phyloP scores from a whole-genome alignment of 2,113 vertebrate genomes.

The Rousettus leschenaultii region DNA sequence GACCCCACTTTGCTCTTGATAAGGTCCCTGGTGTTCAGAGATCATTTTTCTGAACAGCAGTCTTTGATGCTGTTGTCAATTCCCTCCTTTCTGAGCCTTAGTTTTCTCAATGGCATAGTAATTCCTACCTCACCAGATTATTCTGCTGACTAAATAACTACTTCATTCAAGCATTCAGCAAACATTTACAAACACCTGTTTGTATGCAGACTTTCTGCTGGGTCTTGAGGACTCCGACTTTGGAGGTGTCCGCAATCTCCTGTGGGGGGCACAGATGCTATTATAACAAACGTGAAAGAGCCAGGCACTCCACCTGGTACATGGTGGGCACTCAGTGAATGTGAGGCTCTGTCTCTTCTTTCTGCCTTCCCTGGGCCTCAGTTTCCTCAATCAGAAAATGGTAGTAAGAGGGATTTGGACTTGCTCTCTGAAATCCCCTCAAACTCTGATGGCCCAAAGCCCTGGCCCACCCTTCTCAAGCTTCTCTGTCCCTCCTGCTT shows the following conservation, averaged over 20 bases:
- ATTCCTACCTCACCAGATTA: not conserved
- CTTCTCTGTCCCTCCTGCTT: too few species aligned
- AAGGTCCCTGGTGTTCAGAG: not conserved
- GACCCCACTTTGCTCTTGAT: not conserved
- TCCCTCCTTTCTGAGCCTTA: not conserved
- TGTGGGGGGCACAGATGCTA: not conserved
- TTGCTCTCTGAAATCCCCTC: not conserved
- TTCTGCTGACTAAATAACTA: not conserved
- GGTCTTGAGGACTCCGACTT: not conserved
- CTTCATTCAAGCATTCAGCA: not conserved
- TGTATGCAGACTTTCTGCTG: not conserved
- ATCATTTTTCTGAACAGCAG: not conserved
- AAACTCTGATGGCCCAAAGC: not conserved
- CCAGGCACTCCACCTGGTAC: not conserved
- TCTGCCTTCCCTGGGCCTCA: not conserved
- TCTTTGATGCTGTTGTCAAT: not conserved
- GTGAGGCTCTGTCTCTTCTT: not conserved
- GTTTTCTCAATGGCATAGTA: not conserved
- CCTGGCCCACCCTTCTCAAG: not conserved
- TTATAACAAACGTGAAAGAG: not conserved
- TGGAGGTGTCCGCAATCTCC: fast-evolving
- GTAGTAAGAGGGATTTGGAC: not conserved
- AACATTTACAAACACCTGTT: not conserved
- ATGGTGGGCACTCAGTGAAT: not conserved
- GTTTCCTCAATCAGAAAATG: not conserved